These are phyloP conservation scores for Tragelaphus imberbis DNA, from an alignment of 2,113 vertebrate species.

Conservation along the genomic window DNA sequence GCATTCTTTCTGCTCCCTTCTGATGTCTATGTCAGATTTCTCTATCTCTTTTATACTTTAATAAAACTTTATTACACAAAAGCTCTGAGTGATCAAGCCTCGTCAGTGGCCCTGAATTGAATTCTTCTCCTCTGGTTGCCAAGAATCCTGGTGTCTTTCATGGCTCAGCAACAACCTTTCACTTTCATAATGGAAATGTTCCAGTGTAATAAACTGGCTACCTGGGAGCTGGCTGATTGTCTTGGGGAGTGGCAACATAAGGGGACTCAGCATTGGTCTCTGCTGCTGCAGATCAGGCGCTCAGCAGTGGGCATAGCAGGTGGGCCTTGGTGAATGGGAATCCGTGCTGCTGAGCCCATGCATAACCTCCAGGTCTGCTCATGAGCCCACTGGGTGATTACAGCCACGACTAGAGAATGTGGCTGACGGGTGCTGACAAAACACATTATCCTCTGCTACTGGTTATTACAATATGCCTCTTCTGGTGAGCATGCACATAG, in stretches of 20 bases:
- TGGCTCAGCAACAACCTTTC: background rate
- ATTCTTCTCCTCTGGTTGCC: background rate
- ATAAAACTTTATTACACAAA: background rate
- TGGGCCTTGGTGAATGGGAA: background rate
- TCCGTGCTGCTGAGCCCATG: background rate
- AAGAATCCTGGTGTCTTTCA: background rate
- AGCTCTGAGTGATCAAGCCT: background rate
- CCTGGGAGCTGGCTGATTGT: background rate
- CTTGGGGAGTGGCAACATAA: background rate
- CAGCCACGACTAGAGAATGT: background rate
- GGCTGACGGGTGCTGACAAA: background rate
- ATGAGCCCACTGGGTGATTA: background rate
- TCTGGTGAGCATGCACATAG: background rate
- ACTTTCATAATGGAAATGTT: background rate
- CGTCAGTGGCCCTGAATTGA: rapidly evolving
- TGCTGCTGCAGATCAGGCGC: background rate
- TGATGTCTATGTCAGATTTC: background rate
- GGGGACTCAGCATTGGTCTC: background rate
- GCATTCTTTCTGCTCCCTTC: background rate
- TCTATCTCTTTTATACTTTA: background rate
- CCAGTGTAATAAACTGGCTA: background rate
- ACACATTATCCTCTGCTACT: background rate
- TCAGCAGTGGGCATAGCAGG: background rate
- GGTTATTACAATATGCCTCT: background rate
- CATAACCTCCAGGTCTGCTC: background rate